Base-by-base conservation (phyloP, 1,140 invertebrate genomes). In the Artemia franciscana region DNA sequence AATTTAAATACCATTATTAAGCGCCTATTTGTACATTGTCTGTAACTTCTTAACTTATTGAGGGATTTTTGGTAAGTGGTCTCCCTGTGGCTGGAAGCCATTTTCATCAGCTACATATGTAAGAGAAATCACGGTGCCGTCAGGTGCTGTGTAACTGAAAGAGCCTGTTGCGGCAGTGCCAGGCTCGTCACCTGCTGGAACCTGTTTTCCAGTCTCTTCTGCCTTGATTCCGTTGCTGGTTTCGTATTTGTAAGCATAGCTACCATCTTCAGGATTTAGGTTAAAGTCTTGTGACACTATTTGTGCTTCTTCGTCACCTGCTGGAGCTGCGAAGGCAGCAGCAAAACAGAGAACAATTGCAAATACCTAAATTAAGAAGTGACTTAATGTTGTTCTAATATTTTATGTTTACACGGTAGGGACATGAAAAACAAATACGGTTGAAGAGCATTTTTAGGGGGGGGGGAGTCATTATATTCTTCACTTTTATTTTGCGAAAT, bases 11-110 rank as follows among this genome's bases (percentile, higher is more conserved):
- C n/a, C n/a, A n/a, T n/a, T n/a, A n/a, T n/a, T n/a, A n/a, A n/a
- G n/a, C n/a, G n/a, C n/a, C n/a, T n/a, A n/a, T n/a, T n/a, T n/a
- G n/a, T n/a, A n/a, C n/a, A n/a, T n/a, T n/a, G n/a, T n/a, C n/a
- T n/a, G n/a, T n/a, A n/a, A n/a, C n/a, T n/a, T n/a, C n/a, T n/a
- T n/a, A n/a, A n/a, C n/a, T n/a, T n/a, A n/a, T n/a, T 12, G 85
- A 0, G 85, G 86, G 63, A 85, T 84, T 7, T 85, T 88, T 24
- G 87, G 87, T 68, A 91, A 79, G 70, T 89, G 86, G 69, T 84
- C 84, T 2, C 86, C 86, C 59, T 77, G 77, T 4, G 86, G 81
- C 66, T 82, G 80, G 80, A 88, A 91, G 51, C 88, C 88, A 67
- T 81, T 83, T 70, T 85, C 86, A 69, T 90, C 86, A 66, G 87